These are phyloP conservation scores for Trichoplusia ni DNA, from an alignment of 1,140 invertebrate genomes.

Conservation along the genomic window DNA sequence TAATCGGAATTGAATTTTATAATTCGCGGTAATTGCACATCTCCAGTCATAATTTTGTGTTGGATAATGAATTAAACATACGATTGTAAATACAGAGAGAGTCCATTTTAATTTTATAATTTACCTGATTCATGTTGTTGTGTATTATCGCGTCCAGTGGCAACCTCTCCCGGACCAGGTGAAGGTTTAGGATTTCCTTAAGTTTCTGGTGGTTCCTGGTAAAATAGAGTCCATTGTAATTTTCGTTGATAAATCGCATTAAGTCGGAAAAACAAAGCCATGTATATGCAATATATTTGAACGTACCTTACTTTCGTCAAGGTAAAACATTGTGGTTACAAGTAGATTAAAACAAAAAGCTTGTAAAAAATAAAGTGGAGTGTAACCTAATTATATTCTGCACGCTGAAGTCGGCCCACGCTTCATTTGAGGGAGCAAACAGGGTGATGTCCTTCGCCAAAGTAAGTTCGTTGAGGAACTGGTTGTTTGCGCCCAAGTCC, in stretches of 20 bases:
- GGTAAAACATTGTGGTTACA: slow-evolving; percentile 2
- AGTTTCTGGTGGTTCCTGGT: slow-evolving; percentile 85
- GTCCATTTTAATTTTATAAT: slow-evolving; percentile 31
- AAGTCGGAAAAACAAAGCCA: no score
- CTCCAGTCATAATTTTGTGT: slow-evolving; percentile 12
- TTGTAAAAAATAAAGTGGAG: slow-evolving; percentile 8
- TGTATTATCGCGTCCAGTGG: slow-evolving; percentile 89
- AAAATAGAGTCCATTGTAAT: slow-evolving; percentile 33
- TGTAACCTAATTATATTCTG: slow-evolving; percentile 84
- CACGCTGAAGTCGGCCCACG: slow-evolving; percentile 87
- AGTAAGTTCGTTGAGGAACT: slow-evolving; percentile 87
- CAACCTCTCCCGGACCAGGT: slow-evolving; percentile 88
- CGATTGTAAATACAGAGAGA: slow-evolving; percentile 6
- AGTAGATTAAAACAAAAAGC: slow-evolving; percentile 11
- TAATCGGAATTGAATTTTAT: slow-evolving; percentile 33
- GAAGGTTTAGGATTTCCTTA: slow-evolving; percentile 89
- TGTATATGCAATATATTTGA: no score
- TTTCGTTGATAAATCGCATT: neutral
- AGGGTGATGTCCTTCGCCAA: slow-evolving; percentile 89
- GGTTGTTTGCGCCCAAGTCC: slow-evolving; percentile 85
- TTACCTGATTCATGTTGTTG: slow-evolving; percentile 86
- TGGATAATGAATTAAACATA: neutral
- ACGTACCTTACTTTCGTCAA: no score
- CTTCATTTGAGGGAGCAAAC: slow-evolving; percentile 94
- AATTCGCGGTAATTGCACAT: slow-evolving; percentile 17